These are phyloP conservation scores for Trichoplusia ni DNA, from an alignment of 1,140 invertebrate species.

Conservation along the genomic window DNA sequence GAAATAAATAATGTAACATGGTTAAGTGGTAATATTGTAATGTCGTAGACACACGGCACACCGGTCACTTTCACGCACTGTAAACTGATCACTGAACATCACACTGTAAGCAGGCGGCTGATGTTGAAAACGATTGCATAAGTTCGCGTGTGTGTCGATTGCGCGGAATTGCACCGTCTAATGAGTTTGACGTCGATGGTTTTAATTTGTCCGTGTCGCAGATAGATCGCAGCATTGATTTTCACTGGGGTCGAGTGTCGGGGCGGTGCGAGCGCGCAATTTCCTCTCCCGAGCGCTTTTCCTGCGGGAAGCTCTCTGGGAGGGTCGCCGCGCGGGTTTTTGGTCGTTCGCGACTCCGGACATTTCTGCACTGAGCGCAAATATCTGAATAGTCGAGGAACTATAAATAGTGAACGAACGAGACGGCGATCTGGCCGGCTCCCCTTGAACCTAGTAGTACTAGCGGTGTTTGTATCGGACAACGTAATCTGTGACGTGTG, in stretches of 20 bases:
- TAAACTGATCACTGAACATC: constrained; percentile 59
- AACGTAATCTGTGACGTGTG: constrained; percentile 68
- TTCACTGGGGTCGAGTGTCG: constrained; percentile 22
- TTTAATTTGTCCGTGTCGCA: constrained; percentile 45
- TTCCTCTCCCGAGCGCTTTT: constrained; percentile 39
- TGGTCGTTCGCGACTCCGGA: constrained; percentile 69
- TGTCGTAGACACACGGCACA: constrained; percentile 10
- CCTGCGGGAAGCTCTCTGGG: constrained; percentile 37
- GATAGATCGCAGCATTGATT: constrained; percentile 29
- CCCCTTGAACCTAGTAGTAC: constrained; percentile 77
- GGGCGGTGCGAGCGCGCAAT: constrained; percentile 25
- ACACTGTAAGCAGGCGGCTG: constrained; percentile 49
- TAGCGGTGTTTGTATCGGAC: constrained; percentile 54
- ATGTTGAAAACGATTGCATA: constrained; percentile 70
- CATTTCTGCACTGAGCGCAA: constrained; percentile 76
- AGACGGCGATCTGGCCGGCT: constrained; percentile 75
- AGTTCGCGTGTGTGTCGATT: constrained; percentile 57
- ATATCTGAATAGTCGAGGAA: constrained; percentile 73
- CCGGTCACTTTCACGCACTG: constrained; percentile 48
- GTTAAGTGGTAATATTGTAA: constrained; percentile 16
- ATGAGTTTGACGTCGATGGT: constrained; percentile 52
- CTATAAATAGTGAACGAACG: constrained; percentile 78
- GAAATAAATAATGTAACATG: constrained; percentile 49
- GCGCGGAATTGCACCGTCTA: constrained; percentile 60
- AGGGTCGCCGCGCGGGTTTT: constrained; percentile 48